Conservation (phyloP, 2,888 invertebrate genomes). For the Galeruca laticollis region DNA sequence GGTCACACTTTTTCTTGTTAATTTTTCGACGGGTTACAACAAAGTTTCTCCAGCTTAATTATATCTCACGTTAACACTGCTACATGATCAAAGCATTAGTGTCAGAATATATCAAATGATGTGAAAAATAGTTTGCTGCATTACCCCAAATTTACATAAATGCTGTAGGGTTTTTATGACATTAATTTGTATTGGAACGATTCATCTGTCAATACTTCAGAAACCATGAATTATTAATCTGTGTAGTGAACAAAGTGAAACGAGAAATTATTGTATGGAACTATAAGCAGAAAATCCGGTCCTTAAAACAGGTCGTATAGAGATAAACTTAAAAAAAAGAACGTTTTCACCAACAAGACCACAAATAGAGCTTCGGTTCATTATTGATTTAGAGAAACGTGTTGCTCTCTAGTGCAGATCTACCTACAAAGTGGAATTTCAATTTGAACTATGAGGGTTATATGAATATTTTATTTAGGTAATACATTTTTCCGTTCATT, state of each 20-base stretch:
- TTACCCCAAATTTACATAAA: too few relatives aligned
- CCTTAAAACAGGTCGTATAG: background rate
- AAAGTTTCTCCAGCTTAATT: too few relatives aligned
- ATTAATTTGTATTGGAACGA: too few relatives aligned
- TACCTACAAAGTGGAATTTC: background rate
- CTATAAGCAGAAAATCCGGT: background rate
- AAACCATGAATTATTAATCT: background rate
- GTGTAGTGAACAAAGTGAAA: background rate
- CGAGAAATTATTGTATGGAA: background rate
- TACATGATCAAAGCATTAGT: too few relatives aligned
- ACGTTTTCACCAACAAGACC: background rate
- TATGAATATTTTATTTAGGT: background rate
- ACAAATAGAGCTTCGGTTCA: constrained; percentile 4
- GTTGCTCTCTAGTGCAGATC: constrained; percentile 4
- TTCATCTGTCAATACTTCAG: too few relatives aligned
- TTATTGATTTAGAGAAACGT: constrained; percentile 19
- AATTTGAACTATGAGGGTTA: background rate
- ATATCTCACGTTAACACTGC: too few relatives aligned
- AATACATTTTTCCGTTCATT: background rate
- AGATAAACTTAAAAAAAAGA: background rate
- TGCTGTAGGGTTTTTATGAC: too few relatives aligned
- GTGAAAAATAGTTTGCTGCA: too few relatives aligned
- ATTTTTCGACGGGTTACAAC: too few relatives aligned
- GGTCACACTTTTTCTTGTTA: too few relatives aligned
- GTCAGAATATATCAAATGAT: too few relatives aligned